These are phyloP conservation scores for Falcunculus frontatus DNA, from an alignment of 2,113 vertebrate genomes.

Conservation along the genomic window DNA sequence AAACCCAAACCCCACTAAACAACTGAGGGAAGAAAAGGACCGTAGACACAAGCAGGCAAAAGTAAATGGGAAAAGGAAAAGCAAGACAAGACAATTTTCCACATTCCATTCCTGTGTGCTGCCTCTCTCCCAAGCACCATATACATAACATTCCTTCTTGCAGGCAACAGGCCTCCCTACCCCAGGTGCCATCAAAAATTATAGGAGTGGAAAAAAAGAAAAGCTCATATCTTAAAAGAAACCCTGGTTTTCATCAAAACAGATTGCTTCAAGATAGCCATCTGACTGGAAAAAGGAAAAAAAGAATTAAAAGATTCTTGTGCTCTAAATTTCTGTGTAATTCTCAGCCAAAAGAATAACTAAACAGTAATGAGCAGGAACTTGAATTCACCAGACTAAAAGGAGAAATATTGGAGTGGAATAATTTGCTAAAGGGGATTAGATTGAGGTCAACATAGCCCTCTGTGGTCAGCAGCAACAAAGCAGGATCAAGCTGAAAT, in stretches of 20 bases:
- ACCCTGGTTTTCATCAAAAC: slow-evolving; percentile 33
- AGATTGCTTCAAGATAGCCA: slow-evolving; percentile 15
- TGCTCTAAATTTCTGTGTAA: background rate
- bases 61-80: slow-evolving; percentile 6
- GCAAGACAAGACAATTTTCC: slow-evolving; percentile 39
- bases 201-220: background rate
- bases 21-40: background rate
- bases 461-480: slow-evolving; percentile 17
- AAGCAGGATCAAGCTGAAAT: background rate
- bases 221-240: background rate
- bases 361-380: background rate
- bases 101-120: slow-evolving; percentile 30
- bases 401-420: background rate
- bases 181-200: slow-evolving; percentile 51
- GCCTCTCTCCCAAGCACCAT: background rate
- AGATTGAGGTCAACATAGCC: background rate
- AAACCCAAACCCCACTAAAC: background rate
- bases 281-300: background rate
- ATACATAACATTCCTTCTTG: slow-evolving; percentile 45
- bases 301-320: background rate
- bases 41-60: background rate
- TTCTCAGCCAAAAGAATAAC: slow-evolving; percentile 1
- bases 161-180: slow-evolving; percentile 14
- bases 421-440: slow-evolving; percentile 20
- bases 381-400: background rate